Base-by-base conservation (phyloP, 2,797 vertebrate genomes). In the Petrocephalus sullivani region DNA sequence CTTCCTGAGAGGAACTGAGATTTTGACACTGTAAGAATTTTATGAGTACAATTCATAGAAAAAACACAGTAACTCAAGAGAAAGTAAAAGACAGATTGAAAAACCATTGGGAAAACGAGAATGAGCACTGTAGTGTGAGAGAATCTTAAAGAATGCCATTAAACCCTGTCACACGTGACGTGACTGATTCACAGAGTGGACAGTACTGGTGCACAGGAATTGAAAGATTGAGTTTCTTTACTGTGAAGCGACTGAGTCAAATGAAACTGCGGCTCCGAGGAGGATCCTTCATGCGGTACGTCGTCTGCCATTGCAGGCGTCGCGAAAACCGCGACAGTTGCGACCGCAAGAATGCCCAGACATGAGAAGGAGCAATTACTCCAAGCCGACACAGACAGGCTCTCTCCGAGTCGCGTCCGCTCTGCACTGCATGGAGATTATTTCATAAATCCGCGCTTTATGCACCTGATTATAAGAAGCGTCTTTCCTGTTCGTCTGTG, bases 371-470 rank as follows among this genome's bases (percentile, higher is more conserved):
- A 54, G 49, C 82, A 46, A 88, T 85, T 75, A 88, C 21, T 75
- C 60, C 51, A 23, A 86, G 16, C 88, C 83, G 5, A 53, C 71
- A 21, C 14, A 53, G 12, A 86, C 46, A 33, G n/a, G 23, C 60
- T n/a, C n/a, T 61, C 53, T 57, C 88, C 28, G 49, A 88, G 61
- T 23, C 19, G 1, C 67, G 58, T 71, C 85, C 85, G 49, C 64
- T 86, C 53, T 85, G 88, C 28, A 23, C 60, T 54, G 53, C 58
- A 12, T 61, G 21, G 53, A 56, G 88, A 86, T 86, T 57, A 75
- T 86, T 86, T 86, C 61, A 78, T 75, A 85, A 86, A 86, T 86
- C 61, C 64, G 2, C n/a, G 28, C 53, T 56, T 88, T 51, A 85
- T 85, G 49, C 51, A 54, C 58, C 54, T 10, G 51, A 85, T 86